Conservation (phyloP, 2,797 vertebrate genomes). For the Geotrypetes seraphini region DNA sequence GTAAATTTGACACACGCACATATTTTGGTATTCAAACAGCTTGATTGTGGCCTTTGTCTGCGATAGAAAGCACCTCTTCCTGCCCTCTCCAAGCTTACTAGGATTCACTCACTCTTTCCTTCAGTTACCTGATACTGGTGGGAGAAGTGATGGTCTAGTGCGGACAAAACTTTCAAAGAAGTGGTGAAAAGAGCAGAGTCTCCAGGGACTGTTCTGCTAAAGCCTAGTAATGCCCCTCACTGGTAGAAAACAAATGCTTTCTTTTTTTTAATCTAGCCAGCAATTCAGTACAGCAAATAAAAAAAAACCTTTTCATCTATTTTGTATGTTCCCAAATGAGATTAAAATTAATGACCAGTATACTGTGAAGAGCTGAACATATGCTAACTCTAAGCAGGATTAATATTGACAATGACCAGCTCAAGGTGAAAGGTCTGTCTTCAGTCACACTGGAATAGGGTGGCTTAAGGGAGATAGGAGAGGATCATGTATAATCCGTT, state of each 20-base stretch:
- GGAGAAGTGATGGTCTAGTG: conserved; percentile 75
- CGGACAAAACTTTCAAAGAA: conserved; percentile 88
- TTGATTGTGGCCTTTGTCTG: conserved; percentile 41
- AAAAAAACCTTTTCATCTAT: too few species aligned
- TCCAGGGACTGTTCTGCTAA: conserved; percentile 46
- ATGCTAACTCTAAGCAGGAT: too few species aligned
- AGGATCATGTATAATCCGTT: conserved; percentile 35
- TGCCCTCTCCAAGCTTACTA: conserved; percentile 31
- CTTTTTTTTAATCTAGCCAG: too few species aligned
- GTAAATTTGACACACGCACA: conserved; percentile 53
- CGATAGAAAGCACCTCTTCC: conserved; percentile 31
- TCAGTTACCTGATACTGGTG: conserved; percentile 91
- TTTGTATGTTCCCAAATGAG: too few species aligned
- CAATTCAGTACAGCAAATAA: too few species aligned
- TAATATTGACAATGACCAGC: conserved; percentile 31
- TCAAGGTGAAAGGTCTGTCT: conserved; percentile 30
- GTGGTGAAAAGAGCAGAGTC: conserved; percentile 78
- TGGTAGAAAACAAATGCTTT: too few species aligned
- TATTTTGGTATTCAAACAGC: conserved; percentile 27
- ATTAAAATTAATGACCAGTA: too few species aligned
- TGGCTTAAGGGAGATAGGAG: conserved; percentile 20
- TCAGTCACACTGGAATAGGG: conserved; percentile 34
- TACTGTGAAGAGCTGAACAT: too few species aligned
- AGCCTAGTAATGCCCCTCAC: conserved; percentile 35
- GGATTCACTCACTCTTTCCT: conserved; percentile 45